These are phyloP conservation scores for Aphodius sticticus DNA, from an alignment of 2,888 invertebrate genomes.

Conservation along the genomic window DNA sequence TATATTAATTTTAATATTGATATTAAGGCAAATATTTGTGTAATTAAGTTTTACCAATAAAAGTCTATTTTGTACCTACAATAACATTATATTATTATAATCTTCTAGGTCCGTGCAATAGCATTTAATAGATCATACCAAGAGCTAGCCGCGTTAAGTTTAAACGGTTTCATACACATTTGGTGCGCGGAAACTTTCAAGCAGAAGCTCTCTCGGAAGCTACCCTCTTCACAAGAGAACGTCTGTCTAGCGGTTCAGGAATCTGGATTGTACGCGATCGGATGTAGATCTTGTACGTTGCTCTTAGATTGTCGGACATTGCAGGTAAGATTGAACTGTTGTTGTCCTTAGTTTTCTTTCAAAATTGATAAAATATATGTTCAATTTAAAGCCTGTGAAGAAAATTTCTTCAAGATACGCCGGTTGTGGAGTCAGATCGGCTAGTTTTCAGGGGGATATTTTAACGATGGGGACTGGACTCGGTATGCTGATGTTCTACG, in stretches of 20 bases:
- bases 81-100: background rate
- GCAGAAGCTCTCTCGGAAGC: constrained; percentile 85
- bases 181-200: constrained; percentile 91
- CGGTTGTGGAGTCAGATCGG: constrained; percentile 91
- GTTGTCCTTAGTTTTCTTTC: constrained; percentile 15
- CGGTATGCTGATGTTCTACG: constrained; percentile 93
- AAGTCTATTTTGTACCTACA: no score
- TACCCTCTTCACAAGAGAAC: constrained; percentile 91
- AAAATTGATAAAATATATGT: background rate
- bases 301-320: constrained; percentile 89
- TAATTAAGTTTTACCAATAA: no score
- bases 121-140: constrained; percentile 86
- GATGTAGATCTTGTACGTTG: constrained; percentile 91
- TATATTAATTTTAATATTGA: no score
- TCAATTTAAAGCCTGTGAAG: constrained; percentile 67
- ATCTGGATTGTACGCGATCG: constrained; percentile 90
- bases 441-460: constrained; percentile 88
- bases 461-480: constrained; percentile 94
- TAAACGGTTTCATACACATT: constrained; percentile 94
- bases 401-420: constrained; percentile 87
- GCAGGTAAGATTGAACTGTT: constrained; percentile 59
- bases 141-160: constrained; percentile 89
- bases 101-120: constrained; percentile 75
- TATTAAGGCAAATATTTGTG: no score
- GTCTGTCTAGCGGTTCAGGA: constrained; percentile 91